Percentiles rank a stretch among this genome's conserved stretches.
Conservation (phyloP, 2,797 vertebrate species). For the Chelon auratus region DNA sequence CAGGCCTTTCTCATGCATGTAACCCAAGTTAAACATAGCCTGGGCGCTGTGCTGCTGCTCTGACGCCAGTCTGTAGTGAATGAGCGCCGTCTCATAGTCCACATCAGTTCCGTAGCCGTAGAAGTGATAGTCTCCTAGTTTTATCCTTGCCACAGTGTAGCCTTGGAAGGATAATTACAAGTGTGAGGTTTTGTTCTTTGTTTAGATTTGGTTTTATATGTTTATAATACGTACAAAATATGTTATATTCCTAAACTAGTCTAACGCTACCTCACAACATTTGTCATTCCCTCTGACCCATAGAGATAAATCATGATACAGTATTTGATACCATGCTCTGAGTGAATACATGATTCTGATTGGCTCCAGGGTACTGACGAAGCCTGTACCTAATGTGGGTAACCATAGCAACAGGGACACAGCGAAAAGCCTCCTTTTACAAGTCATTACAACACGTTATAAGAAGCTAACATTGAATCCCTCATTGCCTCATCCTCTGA, state of each 20-base stretch:
- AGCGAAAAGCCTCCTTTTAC: too few species aligned
- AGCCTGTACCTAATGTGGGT: too few species aligned
- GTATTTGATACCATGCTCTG: neutral
- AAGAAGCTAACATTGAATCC: too few species aligned
- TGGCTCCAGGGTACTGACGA: too few species aligned
- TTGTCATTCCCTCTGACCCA: neutral
- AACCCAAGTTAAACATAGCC: conserved; percentile 98
- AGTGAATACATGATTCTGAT: too few species aligned
- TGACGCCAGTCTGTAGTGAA: conserved; percentile 96
- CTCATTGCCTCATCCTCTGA: too few species aligned
- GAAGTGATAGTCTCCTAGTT: conserved; percentile 98
- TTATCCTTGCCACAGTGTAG: conserved; percentile 96
- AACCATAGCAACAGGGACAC: too few species aligned
- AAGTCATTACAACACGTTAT: too few species aligned
- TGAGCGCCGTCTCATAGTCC: conserved; percentile 97
- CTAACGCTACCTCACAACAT: neutral
- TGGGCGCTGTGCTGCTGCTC: conserved; percentile 98
- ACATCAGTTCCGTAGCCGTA: conserved; percentile 97
- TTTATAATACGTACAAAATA: too few species aligned
- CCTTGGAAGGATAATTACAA: conserved; percentile 77
- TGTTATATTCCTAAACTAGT: too few species aligned
- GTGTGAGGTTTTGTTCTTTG: neutral
- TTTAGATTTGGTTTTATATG: neutral
- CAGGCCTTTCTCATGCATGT: conserved; percentile 98
- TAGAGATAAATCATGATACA: neutral